A percentile compares a stretch with the other conserved stretches of the same genome.
phyloP scores from a whole-genome alignment of 2,888 invertebrate species.

The Luperina nickerlii region DNA sequence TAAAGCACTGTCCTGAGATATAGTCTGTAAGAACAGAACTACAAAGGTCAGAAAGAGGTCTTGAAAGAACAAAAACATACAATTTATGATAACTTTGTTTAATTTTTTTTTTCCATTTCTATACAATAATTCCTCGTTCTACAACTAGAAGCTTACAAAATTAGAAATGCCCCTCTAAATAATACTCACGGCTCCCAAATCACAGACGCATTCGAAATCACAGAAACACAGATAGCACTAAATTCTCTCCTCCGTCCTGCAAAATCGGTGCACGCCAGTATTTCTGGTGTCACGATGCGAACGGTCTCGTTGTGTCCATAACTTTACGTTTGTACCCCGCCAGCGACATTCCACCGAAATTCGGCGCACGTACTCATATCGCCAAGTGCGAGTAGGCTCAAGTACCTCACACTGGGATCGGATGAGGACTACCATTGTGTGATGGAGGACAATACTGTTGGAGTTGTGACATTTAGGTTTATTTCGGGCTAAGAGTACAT shows the following conservation, averaged over 20 bases:
- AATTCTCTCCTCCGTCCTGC: conserved; percentile 42
- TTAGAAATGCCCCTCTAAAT: conserved; percentile 6
- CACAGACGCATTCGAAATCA: conserved; percentile 14
- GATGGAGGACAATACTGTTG: conserved; percentile 32
- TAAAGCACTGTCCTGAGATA: background rate
- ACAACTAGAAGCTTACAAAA: conserved; percentile 15
- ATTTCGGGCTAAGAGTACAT: conserved; percentile 2
- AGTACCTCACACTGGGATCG: conserved; percentile 54
- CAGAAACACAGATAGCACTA: conserved; percentile 33
- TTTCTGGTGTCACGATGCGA: conserved; percentile 31
- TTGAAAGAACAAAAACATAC: background rate
- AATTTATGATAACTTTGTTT: background rate
- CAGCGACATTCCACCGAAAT: conserved; percentile 65
- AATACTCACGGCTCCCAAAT: conserved; percentile 8
- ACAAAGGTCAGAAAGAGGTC: background rate
- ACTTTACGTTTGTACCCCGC: conserved; percentile 62
- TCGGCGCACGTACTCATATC: conserved; percentile 70
- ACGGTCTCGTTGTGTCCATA: conserved; percentile 64
- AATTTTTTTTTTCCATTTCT: background rate
- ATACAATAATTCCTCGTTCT: background rate
- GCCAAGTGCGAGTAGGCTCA: conserved; percentile 67
- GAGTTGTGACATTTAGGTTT: conserved; percentile 45
- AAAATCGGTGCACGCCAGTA: conserved; percentile 33
- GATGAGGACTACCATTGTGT: conserved; percentile 55
- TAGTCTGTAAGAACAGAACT: background rate